Evolutionary conservation across 2,113 vertebrate genomes (phyloP).

Genomic region (Dipodomys ordii): DNA sequence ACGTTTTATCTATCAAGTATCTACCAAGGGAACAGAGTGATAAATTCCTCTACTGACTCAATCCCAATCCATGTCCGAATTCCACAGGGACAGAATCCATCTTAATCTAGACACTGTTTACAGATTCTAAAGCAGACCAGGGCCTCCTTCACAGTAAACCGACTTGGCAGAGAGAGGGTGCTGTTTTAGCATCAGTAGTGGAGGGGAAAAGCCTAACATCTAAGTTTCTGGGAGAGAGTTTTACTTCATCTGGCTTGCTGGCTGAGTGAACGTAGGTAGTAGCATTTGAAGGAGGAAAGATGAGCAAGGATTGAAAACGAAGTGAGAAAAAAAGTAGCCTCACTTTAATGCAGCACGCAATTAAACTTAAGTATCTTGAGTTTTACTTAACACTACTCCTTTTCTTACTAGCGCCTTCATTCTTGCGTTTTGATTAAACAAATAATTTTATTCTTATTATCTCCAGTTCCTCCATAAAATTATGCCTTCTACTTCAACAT

Average conservation of each 20-base stretch:
- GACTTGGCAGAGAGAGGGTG: too few relatives aligned
- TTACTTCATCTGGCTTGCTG: not conserved
- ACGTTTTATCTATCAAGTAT: not conserved
- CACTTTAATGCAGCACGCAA: not conserved
- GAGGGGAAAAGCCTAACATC: not conserved
- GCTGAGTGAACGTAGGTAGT: not conserved
- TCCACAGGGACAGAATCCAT: constrained; percentile 18
- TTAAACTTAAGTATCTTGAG: constrained; percentile 27
- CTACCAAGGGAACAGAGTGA: constrained; percentile 29
- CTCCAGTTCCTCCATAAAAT: not conserved
- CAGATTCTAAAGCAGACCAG: not conserved
- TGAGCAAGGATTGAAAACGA: not conserved
- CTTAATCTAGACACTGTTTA: not conserved
- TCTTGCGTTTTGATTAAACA: constrained; percentile 18
- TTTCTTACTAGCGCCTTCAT: not conserved
- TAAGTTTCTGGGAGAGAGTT: not conserved
- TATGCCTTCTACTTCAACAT: not conserved
- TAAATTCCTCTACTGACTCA: not conserved
- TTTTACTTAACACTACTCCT: constrained; percentile 42
- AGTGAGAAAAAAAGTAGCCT: not conserved
- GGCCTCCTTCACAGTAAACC: not conserved
- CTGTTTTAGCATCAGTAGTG: not conserved
- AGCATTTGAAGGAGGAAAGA: not conserved
- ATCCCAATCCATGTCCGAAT: constrained; percentile 32
- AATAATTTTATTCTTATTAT: not conserved